Evolutionary conservation across 1,140 invertebrate species (phyloP), one percentile per base, ranked within the genome.

Genomic region (Sitobion miscanthi): DNA sequence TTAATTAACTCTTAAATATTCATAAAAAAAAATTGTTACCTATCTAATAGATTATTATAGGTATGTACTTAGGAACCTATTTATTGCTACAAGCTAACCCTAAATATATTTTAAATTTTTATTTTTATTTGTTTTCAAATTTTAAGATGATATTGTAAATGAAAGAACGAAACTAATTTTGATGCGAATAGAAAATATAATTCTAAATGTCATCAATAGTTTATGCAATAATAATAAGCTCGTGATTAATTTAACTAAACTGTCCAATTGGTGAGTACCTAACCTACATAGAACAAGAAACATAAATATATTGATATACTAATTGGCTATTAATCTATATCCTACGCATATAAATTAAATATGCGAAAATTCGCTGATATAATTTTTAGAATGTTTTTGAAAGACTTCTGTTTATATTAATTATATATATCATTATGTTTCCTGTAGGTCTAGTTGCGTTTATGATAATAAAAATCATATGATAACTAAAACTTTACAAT

Each of bases 101-200:
- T 69, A 14, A 69, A 69, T 5, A n/a, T 4, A 62, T 30, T 77
- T 77, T 0, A 77, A n/a, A 54, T 54, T 54, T 52, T 52, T 21
- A 54, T 9, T 62, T n/a, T 30, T 69, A 30, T 69, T 69, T 69
- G 25, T n/a, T 77, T 77, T n/a, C 7, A n/a, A 30, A 77, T 11
- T 90, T 90, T 69, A 30, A 90, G 89, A n/a, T 45, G 9, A 45
- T 45, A 42, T 30, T 57, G 38, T 5, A 69, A 69, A 69, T 42
- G 25, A 90, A 90, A 42, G 38, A 62, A 90, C 89, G 5, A 42
- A 90, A 69, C 11, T 47, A n/a, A 90, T 83, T 25, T 93, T 93
- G 57, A 57, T 30, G 17, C 25, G 38, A 93, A 93, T 93, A 42
- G 91, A 93, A 93, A 93, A 93, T 85, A 42, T 35, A 14, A 45